phyloP scores from a whole-genome alignment of 2,797 vertebrate genomes.

The Falco novaeseelandiae region DNA sequence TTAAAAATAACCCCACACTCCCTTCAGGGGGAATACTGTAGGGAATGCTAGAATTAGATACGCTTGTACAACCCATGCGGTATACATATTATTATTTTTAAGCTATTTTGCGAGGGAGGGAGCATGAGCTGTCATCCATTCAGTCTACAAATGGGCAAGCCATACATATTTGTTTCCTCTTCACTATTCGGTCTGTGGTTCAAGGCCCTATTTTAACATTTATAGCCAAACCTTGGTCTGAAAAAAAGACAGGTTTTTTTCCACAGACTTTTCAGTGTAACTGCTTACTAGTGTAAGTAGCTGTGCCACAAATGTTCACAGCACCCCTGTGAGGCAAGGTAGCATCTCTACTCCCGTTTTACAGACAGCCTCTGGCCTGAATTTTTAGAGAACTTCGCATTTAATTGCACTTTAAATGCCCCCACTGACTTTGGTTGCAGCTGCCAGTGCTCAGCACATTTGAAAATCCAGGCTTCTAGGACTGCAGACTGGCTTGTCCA shows the following conservation, averaged over 20 bases:
- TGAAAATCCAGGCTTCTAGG: conserved; percentile 29
- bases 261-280: background rate
- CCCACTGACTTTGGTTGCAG: background rate
- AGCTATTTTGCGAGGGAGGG: background rate
- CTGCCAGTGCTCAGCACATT: conserved; percentile 22
- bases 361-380: background rate
- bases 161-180: background rate
- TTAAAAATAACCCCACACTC: background rate
- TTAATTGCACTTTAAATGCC: conserved; percentile 2
- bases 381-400: background rate
- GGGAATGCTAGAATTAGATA: background rate
- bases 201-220: background rate
- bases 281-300: background rate
- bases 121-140: background rate
- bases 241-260: background rate
- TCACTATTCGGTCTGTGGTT: background rate
- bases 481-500: conserved; percentile 16
- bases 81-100: background rate
- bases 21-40: background rate
- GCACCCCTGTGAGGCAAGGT: background rate
- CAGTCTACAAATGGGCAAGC: background rate
- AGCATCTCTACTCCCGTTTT: background rate
- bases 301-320: background rate
- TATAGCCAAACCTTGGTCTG: background rate
- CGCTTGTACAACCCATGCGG: background rate